phyloP scores from a whole-genome alignment of 2,888 invertebrate species.

The Ochropacha duplaris region DNA sequence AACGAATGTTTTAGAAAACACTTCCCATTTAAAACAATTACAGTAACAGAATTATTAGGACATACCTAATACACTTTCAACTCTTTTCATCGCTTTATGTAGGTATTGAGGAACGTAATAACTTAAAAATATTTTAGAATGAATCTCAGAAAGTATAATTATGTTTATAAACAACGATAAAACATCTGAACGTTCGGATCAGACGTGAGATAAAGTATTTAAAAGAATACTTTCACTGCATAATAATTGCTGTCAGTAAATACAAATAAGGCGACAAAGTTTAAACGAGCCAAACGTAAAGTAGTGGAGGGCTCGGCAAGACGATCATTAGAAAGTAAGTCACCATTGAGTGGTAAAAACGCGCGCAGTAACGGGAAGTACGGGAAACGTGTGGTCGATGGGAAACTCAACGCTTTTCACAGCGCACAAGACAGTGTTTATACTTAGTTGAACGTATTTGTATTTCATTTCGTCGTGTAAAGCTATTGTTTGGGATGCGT shows the following conservation, averaged over 20 bases:
- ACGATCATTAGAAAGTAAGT: constrained; percentile 45
- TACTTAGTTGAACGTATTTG: constrained; percentile 22
- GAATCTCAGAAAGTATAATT: constrained; percentile 14
- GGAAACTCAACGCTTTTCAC: constrained; percentile 36
- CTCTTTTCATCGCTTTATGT: too few species aligned
- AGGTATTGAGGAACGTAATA: too few species aligned
- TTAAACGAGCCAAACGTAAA: constrained; percentile 20
- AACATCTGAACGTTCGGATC: constrained; percentile 36
- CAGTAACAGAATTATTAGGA: too few species aligned
- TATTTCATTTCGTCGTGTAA: constrained; percentile 27
- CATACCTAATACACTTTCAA: too few species aligned
- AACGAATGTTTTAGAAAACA: too few species aligned
- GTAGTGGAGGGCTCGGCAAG: constrained; percentile 22
- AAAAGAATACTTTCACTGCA: constrained; percentile 69
- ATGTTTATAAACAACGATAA: constrained; percentile 9
- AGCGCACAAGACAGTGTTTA: constrained; percentile 8
- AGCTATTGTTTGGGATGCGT: constrained; percentile 33
- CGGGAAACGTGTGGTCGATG: constrained; percentile 44
- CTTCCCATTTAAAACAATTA: too few species aligned
- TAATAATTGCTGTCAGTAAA: constrained; percentile 61
- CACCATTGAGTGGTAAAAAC: constrained; percentile 35
- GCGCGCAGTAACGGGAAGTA: constrained; percentile 44
- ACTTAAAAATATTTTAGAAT: too few species aligned
- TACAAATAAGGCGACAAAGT: constrained; percentile 56
- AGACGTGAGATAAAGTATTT: constrained; percentile 53